phyloP scores from a whole-genome alignment of 2,888 invertebrate genomes.

The Tromatobia lineatoria region DNA sequence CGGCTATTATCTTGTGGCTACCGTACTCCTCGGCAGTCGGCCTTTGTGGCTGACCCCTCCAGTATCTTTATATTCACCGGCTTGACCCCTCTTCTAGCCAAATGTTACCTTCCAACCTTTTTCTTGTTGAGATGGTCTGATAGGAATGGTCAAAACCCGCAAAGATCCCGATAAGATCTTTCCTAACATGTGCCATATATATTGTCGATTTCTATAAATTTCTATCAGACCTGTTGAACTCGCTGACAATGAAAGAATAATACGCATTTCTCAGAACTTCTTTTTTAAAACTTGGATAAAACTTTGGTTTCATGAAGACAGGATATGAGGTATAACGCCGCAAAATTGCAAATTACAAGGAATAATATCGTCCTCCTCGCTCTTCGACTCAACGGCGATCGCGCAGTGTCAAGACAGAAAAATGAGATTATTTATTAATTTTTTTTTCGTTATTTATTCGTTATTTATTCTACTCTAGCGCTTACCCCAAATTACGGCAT shows the following conservation, averaged over 20 bases:
- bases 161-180: background rate
- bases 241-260: background rate
- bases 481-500: too few species aligned
- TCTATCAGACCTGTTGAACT: background rate
- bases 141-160: background rate
- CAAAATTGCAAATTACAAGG: too few species aligned
- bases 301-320: too few species aligned
- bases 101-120: background rate
- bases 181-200: background rate
- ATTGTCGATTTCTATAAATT: background rate
- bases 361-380: too few species aligned
- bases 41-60: conserved; percentile 23
- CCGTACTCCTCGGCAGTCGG: conserved; percentile 42
- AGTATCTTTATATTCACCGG: conserved; percentile 22
- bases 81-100: background rate
- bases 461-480: too few species aligned
- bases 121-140: background rate
- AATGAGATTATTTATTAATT: too few species aligned
- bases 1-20: conserved; percentile 39
- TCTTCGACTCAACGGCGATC: too few species aligned
- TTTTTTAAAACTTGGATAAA: too few species aligned
- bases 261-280: too few species aligned
- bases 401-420: too few species aligned
- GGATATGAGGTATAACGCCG: too few species aligned
- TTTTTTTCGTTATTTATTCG: too few species aligned